Evolutionary conservation across 2,797 vertebrate genomes (phyloP).

Genomic region (Ambastaia sidthimunki): DNA sequence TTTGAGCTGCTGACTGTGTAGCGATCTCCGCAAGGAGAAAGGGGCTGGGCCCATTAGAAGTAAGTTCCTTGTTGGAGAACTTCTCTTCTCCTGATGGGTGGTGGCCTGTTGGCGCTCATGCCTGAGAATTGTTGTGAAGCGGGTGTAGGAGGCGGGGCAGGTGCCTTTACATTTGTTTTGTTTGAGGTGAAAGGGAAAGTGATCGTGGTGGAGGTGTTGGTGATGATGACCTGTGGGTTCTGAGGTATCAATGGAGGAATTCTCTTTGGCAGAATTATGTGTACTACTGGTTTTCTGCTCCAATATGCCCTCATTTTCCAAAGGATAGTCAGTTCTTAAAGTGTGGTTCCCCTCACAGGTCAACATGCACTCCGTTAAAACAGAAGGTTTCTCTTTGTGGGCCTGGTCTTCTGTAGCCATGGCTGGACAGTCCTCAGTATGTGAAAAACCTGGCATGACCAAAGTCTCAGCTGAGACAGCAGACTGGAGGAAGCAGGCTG

Average conservation of each 20-base stretch:
- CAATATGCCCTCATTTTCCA: conserved; percentile 75
- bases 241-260: conserved; percentile 46
- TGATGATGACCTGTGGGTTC: conserved; percentile 40
- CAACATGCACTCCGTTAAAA: conserved; percentile 65
- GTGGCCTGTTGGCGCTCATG: conserved; percentile 88
- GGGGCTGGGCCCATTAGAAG: conserved; percentile 93
- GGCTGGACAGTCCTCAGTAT: conserved; percentile 63
- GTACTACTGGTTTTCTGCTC: conserved; percentile 81
- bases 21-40: conserved; percentile 86
- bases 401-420: conserved; percentile 56
- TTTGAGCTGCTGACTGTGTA: conserved; percentile 76
- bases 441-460: conserved; percentile 71
- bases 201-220: conserved; percentile 69
- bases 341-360: conserved; percentile 72
- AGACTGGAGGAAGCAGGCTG: conserved; percentile 74
- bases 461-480: conserved; percentile 90
- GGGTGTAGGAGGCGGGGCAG: conserved; percentile 94
- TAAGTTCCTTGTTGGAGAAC: conserved; percentile 84
- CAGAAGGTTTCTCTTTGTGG: conserved; percentile 56
- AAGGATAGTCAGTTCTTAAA: conserved; percentile 74
- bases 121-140: conserved; percentile 93
- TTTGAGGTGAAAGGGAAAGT: conserved; percentile 80
- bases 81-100: conserved; percentile 76
- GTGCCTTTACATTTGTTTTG: conserved; percentile 91
- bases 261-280: conserved; percentile 71